These are phyloP conservation scores for Hoplostethus mediterraneus DNA, from an alignment of 2,797 vertebrate species.

Conservation along the genomic window DNA sequence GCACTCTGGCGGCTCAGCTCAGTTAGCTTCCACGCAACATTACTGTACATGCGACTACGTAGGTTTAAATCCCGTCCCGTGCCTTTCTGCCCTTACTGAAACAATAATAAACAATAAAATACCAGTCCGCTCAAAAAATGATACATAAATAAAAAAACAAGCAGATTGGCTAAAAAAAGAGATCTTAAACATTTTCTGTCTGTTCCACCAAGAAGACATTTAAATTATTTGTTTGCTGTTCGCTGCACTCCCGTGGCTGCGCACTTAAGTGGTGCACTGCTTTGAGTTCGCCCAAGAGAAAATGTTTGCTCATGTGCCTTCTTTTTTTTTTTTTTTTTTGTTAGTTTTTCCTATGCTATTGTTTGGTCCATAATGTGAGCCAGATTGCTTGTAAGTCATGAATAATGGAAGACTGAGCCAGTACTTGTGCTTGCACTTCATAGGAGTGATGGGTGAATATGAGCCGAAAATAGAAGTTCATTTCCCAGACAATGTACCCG, in stretches of 20 bases:
- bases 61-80: constrained; percentile 72
- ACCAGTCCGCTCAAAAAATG: constrained; percentile 55
- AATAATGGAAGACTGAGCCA: constrained; percentile 75
- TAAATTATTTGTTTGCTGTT: constrained; percentile 68
- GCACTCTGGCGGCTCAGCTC: constrained; percentile 73
- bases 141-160: constrained; percentile 67
- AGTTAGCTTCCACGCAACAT: constrained; percentile 72
- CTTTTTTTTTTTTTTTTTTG: constrained; percentile 62
- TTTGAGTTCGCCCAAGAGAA: constrained; percentile 67
- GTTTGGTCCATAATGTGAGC: constrained; percentile 63
- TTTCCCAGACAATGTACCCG: constrained; percentile 94
- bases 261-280: constrained; percentile 57
- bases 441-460: constrained; percentile 97
- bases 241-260: constrained; percentile 49
- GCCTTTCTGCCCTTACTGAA: constrained; percentile 61
- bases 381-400: constrained; percentile 74
- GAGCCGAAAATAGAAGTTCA: constrained; percentile 99
- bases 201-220: constrained; percentile 47
- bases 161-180: constrained; percentile 31
- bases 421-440: constrained; percentile 65
- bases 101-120: constrained; percentile 48
- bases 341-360: constrained; percentile 61
- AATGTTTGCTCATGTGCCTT: constrained; percentile 69
- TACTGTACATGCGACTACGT: constrained; percentile 74
- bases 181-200: constrained; percentile 33